Evolutionary conservation across 2,888 invertebrate genomes (phyloP), one percentile per base, ranked within the genome.

Genomic region (Ganaspis brasiliensis): DNA sequence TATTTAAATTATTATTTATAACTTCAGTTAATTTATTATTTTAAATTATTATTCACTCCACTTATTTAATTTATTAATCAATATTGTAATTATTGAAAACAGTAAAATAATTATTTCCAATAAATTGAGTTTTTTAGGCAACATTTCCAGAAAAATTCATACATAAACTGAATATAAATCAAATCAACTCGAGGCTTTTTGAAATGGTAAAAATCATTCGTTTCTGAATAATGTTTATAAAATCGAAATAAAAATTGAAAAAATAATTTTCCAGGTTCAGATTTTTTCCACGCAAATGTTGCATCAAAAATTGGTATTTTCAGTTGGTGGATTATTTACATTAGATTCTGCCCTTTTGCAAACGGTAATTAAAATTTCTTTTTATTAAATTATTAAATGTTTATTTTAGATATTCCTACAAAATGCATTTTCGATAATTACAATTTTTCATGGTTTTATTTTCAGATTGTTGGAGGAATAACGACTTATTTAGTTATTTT

Each of bases 341-440:
- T 26, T 57, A 24, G 57, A 57, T 16, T 31, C 57, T 31, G 26
- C 12, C n/a, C 14, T 57, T 12, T 57, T 57, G 57, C 57, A 57
- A 26, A 10, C 57, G 26, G 57, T 57, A 14, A 57, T 49, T n/a
- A 14, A 45, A 45, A 45, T 6, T n/a, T 12, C n/a, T 45, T n/a
- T 45, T 0, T 49, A 49, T 16, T 14, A 8, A 16, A 49, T 49
- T 31, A 4, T 31, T 2, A 4, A 4, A 31, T 6, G 6, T 31
- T 31, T 31, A 31, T 6, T 4, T 31, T 31, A n/a, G n/a, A n/a
- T n/a, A n/a, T n/a, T n/a, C n/a, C n/a, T n/a, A n/a, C n/a, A n/a
- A n/a, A n/a, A n/a, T n/a, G 35, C 4, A 35, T 35, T 35, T 35
- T 6, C 9, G 9, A 35, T 35, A 6, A 35, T 35, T 35, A 35